phyloP scores from a whole-genome alignment of 2,113 vertebrate species.

The Bos indicus region DNA sequence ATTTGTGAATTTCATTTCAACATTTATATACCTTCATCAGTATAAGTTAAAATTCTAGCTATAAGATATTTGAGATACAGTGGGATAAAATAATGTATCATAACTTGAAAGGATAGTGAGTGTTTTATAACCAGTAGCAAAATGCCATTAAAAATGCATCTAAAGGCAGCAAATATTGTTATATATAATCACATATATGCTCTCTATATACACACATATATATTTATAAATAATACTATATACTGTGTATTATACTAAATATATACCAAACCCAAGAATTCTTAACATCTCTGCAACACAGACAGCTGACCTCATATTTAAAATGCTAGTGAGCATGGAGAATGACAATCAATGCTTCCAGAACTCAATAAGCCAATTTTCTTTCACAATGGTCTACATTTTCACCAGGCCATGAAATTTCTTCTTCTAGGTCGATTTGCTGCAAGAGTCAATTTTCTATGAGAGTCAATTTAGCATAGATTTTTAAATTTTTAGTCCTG shows the following conservation, averaged over 20 bases:
- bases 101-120: neutral
- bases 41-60: neutral
- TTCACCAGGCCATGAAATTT: slow-evolving; percentile 61
- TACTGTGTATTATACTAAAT: neutral
- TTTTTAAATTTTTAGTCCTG: slow-evolving; percentile 44
- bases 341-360: slow-evolving; percentile 53
- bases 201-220: neutral
- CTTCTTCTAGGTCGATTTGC: slow-evolving; percentile 62
- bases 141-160: neutral
- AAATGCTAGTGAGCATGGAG: neutral
- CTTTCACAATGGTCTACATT: slow-evolving; percentile 53
- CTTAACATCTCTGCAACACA: neutral
- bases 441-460: slow-evolving; percentile 58
- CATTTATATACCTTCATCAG: neutral
- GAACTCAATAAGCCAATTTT: slow-evolving; percentile 54
- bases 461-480: slow-evolving; percentile 58
- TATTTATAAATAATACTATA: neutral
- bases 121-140: neutral
- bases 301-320: neutral
- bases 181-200: neutral
- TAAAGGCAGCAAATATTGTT: neutral
- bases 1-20: neutral
- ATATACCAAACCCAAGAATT: neutral
- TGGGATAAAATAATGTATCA: neutral
- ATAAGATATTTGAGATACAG: neutral